Base-by-base conservation (phyloP, 2,888 invertebrate genomes). In the Strigamia crassipes region DNA sequence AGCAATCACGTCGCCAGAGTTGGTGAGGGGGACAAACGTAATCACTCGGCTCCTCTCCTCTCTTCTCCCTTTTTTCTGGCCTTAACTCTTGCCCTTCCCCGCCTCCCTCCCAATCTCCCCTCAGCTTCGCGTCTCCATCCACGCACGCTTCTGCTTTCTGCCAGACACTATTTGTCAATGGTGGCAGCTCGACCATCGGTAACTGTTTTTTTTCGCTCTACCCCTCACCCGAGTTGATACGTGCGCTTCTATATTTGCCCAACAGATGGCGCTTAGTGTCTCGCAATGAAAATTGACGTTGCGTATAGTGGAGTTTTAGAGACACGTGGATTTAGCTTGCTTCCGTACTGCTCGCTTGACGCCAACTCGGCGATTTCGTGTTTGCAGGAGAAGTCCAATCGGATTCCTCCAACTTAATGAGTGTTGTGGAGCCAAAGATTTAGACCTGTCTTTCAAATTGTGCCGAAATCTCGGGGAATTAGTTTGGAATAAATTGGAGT, bases 211-310 rank as follows among this genome's bases (percentile, higher is more conserved):
- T 31, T 73, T 73, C 27, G 31, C 1, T 73, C 27, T 31, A 38
- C 38, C 38, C n/a, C 31, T 27, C 73, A 27, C 27, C 15, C 73
- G 73, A 15, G 12, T 27, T 73, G 73, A 73, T 73, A 31, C 73
- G 73, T 73, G 73, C 31, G 73, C 0, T 73, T 73, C 31, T 73
- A 27, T 31, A 73, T 73, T 73, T 31, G 73, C 31, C 73, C 73
- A 23, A 73, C 73, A 73, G 73, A 73, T 73, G 73, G 73, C 73
- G 73, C 73, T 73, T 73, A 73, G 73, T 73, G 73, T 31, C 73
- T 9, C 73, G 31, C 73, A 73, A 73, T 73, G 73, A 73, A 73
- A 73, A 73, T 73, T 73, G 73, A 73, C 73, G 73, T 73, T 73
- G 73, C 73, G 73, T 73, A 73, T 73, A 73, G 73, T 73, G 73